Base-by-base conservation (phyloP, 2,888 invertebrate species). In the Drosophila meridionalis region DNA sequence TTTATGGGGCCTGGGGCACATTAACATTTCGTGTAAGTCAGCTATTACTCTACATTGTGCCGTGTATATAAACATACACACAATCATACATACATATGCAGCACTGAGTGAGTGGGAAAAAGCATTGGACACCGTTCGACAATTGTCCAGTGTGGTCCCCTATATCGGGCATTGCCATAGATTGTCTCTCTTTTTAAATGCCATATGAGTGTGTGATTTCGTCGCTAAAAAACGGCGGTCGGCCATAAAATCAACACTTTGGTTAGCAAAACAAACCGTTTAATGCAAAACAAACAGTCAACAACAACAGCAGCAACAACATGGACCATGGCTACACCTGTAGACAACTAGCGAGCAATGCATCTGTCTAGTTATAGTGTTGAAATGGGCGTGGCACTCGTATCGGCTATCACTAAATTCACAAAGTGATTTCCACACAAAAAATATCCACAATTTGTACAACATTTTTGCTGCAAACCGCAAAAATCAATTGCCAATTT, bases 401-500 rank as follows among this genome's bases (percentile, higher is more conserved):
- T 36, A 60, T 28, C 57, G n/a, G 48, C 55, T 52, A 38, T 65
- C 76, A 48, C 56, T 32, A 43, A 45, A 45, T 53, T 58, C 43
- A 47, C 60, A 60, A 60, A 62, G 55, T 42, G 48, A 65, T 42
- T 9, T 32, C 32, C 32, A 62, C 36, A 26, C 34, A 56, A 67
- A 66, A 76, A 76, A 74, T 67, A 4, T 64, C 69, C 76, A 71
- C 73, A 73, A 86, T 88, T 90, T 87, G 90, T 89, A 53, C 63
- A 87, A 90, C 85, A 87, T 87, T 87, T 87, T 89, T 89, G 90
- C 78, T 78, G 67, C 77, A 88, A 83, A 91, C 91, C 92, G 67
- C 92, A 91, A 80, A 90, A 91, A 91, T 92, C 91, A 92, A 91
- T 92, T 92, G 90, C 79, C 92, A 84, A 83, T 89, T 86, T 82